Evolutionary conservation across 1,140 invertebrate species (phyloP).

Genomic region (Andrena cerasifolii): DNA sequence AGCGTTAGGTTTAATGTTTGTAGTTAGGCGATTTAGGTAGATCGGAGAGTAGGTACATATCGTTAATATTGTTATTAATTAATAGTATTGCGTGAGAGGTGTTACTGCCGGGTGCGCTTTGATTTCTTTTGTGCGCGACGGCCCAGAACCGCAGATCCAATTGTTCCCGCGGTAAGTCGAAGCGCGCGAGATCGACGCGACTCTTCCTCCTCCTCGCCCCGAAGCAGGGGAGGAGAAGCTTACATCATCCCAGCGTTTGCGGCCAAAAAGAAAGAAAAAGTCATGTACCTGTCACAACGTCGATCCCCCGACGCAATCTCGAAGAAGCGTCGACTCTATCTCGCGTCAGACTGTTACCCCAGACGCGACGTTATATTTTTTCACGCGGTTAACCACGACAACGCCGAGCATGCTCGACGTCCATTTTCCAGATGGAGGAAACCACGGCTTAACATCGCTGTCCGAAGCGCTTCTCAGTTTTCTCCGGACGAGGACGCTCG

Average conservation of each 20-base stretch:
- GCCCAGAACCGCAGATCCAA: too few species aligned
- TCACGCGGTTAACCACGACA: conserved; percentile 19
- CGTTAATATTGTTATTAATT: conserved; percentile 76
- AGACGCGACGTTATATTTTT: too few species aligned
- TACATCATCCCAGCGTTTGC: neutral
- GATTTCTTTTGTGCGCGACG: conserved; percentile 62
- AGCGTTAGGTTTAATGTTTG: conserved; percentile 73
- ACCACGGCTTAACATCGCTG: neutral
- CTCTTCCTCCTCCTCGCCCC: neutral
- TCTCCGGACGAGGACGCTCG: neutral
- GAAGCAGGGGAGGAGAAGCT: neutral
- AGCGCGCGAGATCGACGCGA: too few species aligned
- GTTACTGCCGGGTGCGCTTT: conserved; percentile 71
- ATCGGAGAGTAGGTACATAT: conserved; percentile 75
- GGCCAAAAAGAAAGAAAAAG: neutral
- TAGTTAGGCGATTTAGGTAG: conserved; percentile 67
- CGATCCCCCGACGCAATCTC: conserved; percentile 25
- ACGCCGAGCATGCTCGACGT: conserved; percentile 14
- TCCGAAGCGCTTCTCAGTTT: neutral
- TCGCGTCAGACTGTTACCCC: neutral
- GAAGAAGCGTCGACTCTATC: conserved; percentile 10
- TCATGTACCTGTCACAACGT: conserved; percentile 18
- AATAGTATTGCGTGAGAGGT: conserved; percentile 72
- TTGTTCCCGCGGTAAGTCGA: too few species aligned
- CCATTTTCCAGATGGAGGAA: neutral